Percentiles rank a stretch among this genome's conserved stretches.
Evolutionary conservation across 2,888 invertebrate genomes (phyloP).

Genomic region (Dendrolimus houi): DNA sequence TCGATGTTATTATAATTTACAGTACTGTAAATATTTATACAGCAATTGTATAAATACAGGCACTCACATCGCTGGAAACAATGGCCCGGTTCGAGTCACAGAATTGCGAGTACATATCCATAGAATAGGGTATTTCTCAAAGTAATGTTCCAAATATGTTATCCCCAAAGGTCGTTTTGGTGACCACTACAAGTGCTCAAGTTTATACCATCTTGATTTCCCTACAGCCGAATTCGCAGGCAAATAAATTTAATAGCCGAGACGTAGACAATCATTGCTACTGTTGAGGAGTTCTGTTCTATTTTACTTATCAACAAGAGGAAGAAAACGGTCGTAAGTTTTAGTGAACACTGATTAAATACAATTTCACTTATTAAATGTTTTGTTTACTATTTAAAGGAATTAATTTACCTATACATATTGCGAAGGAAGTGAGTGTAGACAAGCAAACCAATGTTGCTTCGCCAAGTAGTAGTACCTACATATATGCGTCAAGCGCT

Average conservation of each 20-base stretch:
- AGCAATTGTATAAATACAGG: background rate
- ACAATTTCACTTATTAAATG: no score
- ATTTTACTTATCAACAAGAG: no score
- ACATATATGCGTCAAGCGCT: no score
- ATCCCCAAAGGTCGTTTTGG: constrained; percentile 30
- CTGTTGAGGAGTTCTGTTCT: no score
- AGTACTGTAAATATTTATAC: background rate
- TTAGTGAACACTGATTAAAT: no score
- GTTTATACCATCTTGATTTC: constrained; percentile 62
- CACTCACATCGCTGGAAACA: background rate
- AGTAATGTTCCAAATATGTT: constrained; percentile 29
- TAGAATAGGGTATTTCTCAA: constrained; percentile 20
- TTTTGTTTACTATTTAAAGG: no score
- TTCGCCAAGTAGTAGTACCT: no score
- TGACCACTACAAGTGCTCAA: constrained; percentile 41
- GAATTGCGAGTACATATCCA: background rate
- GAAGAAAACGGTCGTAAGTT: no score
- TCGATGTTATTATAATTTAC: background rate
- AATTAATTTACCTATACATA: no score
- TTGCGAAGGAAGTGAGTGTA: no score
- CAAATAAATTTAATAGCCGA: constrained; percentile 45
- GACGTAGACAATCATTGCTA: constrained; percentile 7
- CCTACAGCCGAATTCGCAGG: constrained; percentile 56
- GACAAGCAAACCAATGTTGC: no score
- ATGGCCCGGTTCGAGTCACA: background rate